phyloP scores from a whole-genome alignment of 2,797 vertebrate genomes.

The Alectoris magna region DNA sequence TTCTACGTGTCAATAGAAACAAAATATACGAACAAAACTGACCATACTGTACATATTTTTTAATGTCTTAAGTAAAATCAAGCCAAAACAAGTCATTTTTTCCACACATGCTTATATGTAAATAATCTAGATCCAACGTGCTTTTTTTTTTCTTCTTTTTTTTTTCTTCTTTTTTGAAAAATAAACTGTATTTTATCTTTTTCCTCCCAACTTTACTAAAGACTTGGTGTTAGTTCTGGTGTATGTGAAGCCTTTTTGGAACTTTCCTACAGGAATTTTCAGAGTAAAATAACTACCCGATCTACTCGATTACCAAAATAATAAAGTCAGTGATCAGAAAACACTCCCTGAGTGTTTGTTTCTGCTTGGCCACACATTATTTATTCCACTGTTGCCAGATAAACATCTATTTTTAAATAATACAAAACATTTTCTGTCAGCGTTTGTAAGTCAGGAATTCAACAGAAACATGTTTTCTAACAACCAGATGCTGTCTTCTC shows the following conservation, averaged over 20 bases:
- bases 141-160: not conserved
- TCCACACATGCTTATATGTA: accelerated
- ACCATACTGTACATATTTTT: not conserved
- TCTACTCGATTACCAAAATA: not conserved
- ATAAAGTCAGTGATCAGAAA: not conserved
- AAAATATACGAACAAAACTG: not conserved
- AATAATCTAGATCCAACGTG: accelerated
- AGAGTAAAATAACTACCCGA: not conserved
- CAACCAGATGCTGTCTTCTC: not conserved
- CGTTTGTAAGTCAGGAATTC: not conserved
- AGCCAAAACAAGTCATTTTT: not conserved
- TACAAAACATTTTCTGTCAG: not conserved
- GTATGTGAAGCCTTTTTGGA: not conserved
- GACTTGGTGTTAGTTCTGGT: not conserved
- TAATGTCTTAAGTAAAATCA: not conserved
- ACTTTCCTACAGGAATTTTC: not conserved
- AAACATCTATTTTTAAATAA: not conserved
- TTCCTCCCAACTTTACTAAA: not conserved
- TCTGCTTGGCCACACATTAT: not conserved
- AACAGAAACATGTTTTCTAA: not conserved
- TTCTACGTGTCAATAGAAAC: not conserved
- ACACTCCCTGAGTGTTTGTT: not conserved
- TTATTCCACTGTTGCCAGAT: not conserved
- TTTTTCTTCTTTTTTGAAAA: not conserved
- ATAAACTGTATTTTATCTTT: not conserved